Evolutionary conservation across 2,888 invertebrate genomes (phyloP).

Genomic region (Lasius fuliginosus): DNA sequence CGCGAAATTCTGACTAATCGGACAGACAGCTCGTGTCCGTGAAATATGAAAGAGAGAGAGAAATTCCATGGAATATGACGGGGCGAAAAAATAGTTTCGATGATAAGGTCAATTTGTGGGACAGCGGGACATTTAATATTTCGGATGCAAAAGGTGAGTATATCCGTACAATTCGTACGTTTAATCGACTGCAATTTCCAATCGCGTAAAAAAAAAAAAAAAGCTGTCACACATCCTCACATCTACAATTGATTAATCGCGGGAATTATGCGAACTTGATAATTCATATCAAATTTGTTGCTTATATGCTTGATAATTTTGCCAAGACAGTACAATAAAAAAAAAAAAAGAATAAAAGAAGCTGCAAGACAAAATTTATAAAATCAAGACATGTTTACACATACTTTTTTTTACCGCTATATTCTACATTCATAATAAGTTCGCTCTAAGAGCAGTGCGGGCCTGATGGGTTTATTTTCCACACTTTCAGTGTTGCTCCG

Average conservation of each 20-base stretch:
- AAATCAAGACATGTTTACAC: slow-evolving; percentile 9
- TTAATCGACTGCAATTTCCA: not conserved
- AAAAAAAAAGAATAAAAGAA: not conserved
- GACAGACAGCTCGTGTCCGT: not conserved
- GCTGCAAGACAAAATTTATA: not conserved
- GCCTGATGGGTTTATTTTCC: slow-evolving; percentile 45
- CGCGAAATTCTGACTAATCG: slow-evolving; percentile 21
- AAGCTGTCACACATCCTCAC: not conserved
- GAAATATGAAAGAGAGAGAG: not conserved
- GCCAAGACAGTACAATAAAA: not conserved
- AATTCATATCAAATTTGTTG: not conserved
- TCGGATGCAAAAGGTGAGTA: not conserved
- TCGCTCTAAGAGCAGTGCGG: slow-evolving; percentile 43
- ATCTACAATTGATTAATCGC: slow-evolving; percentile 1
- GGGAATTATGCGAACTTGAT: not conserved
- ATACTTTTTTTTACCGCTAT: not conserved
- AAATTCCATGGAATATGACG: not conserved
- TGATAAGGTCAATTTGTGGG: slow-evolving; percentile 6
- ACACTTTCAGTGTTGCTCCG: slow-evolving; percentile 22
- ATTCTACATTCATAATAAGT: not conserved
- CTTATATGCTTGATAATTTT: not conserved
- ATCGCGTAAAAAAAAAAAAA: not conserved
- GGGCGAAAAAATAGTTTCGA: not conserved
- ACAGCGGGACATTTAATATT: not conserved
- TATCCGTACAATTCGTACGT: not conserved